These are phyloP conservation scores for Lipophrys pholis DNA, from an alignment of 2,113 vertebrate genomes.

Conservation along the genomic window DNA sequence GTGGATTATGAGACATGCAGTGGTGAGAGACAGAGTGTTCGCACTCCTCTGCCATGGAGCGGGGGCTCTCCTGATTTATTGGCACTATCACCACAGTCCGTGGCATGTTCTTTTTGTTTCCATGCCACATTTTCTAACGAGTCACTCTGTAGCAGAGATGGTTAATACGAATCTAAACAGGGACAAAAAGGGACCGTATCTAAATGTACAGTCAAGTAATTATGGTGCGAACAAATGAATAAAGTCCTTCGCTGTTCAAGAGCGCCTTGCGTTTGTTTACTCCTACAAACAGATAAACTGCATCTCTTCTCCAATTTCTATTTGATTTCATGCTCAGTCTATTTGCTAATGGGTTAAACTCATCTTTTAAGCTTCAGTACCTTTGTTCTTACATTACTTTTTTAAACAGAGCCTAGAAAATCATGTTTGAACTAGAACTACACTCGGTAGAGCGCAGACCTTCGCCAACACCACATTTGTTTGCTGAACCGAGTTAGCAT, in stretches of 20 bases:
- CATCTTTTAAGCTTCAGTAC: constrained; percentile 51
- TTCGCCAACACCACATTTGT: no score
- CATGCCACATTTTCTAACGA: constrained; percentile 37
- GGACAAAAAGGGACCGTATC: constrained; percentile 10
- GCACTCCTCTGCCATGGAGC: constrained; percentile 15
- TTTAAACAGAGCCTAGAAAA: background rate
- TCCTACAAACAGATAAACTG: constrained; percentile 52
- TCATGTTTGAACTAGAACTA: background rate
- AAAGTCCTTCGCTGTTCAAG: constrained; percentile 54
- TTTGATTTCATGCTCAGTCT: constrained; percentile 52
- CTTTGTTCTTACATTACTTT: constrained; percentile 28
- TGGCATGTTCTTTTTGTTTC: constrained; percentile 26
- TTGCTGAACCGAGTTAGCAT: no score
- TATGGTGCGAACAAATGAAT: constrained; percentile 54
- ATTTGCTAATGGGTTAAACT: constrained; percentile 46
- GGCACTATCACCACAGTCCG: constrained; percentile 42
- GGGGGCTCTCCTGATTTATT: constrained; percentile 47
- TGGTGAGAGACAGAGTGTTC: constrained; percentile 59
- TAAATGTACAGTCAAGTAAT: constrained; percentile 43
- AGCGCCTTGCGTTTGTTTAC: constrained; percentile 50
- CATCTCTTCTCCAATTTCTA: constrained; percentile 31
- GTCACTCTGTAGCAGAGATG: constrained; percentile 12
- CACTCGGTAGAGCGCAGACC: no score
- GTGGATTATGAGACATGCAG: constrained; percentile 63
- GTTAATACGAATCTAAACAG: constrained; percentile 28